phyloP scores from a whole-genome alignment of 2,888 invertebrate species.

The Micropterix aruncella region DNA sequence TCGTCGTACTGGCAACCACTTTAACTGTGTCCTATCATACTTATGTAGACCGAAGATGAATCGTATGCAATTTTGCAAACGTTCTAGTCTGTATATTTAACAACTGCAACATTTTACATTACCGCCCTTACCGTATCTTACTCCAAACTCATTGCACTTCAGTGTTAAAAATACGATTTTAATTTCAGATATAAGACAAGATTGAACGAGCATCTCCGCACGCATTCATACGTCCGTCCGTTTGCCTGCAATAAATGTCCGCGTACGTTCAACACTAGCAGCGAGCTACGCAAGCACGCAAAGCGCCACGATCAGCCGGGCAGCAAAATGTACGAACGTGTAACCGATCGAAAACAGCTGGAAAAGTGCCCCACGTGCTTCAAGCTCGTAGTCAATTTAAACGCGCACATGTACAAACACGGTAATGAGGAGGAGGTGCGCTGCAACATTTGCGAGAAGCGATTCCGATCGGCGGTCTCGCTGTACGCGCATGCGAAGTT shows the following conservation, averaged over 20 bases:
- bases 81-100: too few species aligned
- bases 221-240: neutral
- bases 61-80: too few species aligned
- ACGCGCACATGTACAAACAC: neutral
- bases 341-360: neutral
- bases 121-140: too few species aligned
- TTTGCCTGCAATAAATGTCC: neutral
- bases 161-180: too few species aligned
- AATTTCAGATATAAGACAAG: neutral
- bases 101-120: too few species aligned
- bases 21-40: too few species aligned
- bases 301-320: neutral
- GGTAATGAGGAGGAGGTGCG: neutral
- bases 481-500: neutral
- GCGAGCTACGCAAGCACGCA: neutral
- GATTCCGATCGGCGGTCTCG: neutral
- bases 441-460: neutral
- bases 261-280: neutral
- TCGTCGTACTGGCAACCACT: too few species aligned
- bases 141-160: too few species aligned
- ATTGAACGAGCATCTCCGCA: neutral
- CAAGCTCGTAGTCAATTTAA: neutral
- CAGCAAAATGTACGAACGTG: neutral
- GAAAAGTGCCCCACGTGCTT: neutral
- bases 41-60: too few species aligned